These are phyloP conservation scores for Trachurus trachurus DNA, from an alignment of 2,797 vertebrate genomes.

Conservation along the genomic window DNA sequence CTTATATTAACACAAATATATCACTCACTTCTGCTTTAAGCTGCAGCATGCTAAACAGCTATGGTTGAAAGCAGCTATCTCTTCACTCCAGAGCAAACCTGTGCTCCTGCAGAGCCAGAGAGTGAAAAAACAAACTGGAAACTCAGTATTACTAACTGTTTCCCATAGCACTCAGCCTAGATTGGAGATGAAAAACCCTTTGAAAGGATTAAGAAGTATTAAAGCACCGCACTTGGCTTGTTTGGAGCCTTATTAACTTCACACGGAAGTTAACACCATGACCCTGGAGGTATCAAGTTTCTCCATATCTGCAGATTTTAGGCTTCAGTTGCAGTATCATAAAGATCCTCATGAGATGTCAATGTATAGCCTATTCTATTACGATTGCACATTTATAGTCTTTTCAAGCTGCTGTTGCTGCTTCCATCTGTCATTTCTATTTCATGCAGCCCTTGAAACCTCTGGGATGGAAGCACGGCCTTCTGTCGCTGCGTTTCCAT, in stretches of 20 bases:
- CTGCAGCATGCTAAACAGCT: background rate
- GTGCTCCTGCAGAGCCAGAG: no score
- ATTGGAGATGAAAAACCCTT: background rate
- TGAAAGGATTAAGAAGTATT: background rate
- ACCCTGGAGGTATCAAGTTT: background rate
- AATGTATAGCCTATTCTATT: no score
- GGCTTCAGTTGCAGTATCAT: background rate
- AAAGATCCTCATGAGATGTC: background rate
- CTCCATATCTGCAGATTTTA: background rate
- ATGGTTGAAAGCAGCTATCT: background rate
- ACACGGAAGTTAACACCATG: background rate
- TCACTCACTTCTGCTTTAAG: no score
- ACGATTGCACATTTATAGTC: no score
- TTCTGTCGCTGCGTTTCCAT: background rate
- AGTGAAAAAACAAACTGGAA: background rate
- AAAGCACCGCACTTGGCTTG: background rate
- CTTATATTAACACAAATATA: no score
- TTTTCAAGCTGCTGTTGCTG: background rate
- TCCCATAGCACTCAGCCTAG: background rate
- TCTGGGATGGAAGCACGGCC: conserved; percentile 3
- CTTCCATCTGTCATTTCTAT: background rate
- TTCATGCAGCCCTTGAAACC: background rate
- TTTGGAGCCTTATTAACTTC: background rate
- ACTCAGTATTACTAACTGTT: background rate
- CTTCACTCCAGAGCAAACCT: background rate